A percentile compares a stretch with the other conserved stretches of the same genome.
Evolutionary conservation across 2,797 vertebrate species (phyloP).

Genomic region (Australoheros facetus): DNA sequence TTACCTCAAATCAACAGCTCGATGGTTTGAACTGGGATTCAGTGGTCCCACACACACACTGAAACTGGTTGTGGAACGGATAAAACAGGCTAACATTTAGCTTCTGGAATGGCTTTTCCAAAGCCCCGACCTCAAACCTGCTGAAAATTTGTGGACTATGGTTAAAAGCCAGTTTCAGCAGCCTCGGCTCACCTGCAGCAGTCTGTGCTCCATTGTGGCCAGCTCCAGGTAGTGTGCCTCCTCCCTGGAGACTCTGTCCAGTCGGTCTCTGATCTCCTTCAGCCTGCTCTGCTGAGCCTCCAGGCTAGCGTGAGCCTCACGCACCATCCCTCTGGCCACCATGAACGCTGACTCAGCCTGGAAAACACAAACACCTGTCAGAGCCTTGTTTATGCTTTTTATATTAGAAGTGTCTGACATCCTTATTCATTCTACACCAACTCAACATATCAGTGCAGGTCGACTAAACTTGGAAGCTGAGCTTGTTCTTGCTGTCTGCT

Average conservation of each 20-base stretch:
- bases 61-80: too few species aligned
- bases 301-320: conserved; percentile 86
- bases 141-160: too few species aligned
- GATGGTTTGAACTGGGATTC: too few species aligned
- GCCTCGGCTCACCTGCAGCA: conserved; percentile 87
- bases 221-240: conserved; percentile 94
- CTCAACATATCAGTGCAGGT: neutral
- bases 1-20: too few species aligned
- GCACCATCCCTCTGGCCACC: conserved; percentile 93
- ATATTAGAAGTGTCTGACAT: neutral
- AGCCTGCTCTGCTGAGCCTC: conserved; percentile 88
- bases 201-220: conserved; percentile 92
- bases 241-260: conserved; percentile 94
- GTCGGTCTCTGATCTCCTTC: conserved; percentile 93
- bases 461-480: neutral
- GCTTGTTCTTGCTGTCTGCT: conserved; percentile 34
- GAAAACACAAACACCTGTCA: conserved; percentile 1
- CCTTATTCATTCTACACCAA: neutral
- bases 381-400: neutral
- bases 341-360: conserved; percentile 95
- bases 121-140: too few species aligned
- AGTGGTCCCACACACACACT: too few species aligned
- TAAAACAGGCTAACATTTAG: too few species aligned
- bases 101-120: too few species aligned
- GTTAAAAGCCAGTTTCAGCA: neutral